phyloP scores from a whole-genome alignment of 2,888 invertebrate species.

The Agriotes lineatus region DNA sequence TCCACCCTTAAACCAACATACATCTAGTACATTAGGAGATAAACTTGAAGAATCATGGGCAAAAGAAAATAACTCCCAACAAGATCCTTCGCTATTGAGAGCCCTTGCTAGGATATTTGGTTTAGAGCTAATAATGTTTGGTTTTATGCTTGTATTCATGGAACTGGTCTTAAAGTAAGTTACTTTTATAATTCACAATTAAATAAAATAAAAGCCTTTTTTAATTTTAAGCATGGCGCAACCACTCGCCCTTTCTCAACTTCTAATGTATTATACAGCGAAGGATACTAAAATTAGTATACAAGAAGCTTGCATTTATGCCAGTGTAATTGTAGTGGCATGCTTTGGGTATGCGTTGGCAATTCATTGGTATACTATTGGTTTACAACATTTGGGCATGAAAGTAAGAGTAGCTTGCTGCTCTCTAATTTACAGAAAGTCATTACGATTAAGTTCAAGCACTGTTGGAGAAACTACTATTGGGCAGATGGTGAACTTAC shows the following conservation, averaged over 20 bases:
- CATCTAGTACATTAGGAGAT: conserved; percentile 74
- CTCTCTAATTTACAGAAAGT: conserved; percentile 85
- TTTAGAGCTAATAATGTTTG: conserved; percentile 49
- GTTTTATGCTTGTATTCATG: conserved; percentile 44
- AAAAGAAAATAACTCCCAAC: conserved; percentile 43
- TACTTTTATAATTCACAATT: background rate
- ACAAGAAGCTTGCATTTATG: conserved; percentile 80
- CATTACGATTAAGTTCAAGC: conserved; percentile 78
- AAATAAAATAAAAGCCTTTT: background rate
- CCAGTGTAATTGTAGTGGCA: conserved; percentile 77
- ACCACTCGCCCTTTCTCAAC: conserved; percentile 66
- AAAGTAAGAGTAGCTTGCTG: conserved; percentile 85
- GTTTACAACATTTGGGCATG: conserved; percentile 85
- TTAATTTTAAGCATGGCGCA: conserved; percentile 44
- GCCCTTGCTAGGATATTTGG: conserved; percentile 55
- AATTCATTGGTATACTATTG: conserved; percentile 85
- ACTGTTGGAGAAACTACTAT: conserved; percentile 87
- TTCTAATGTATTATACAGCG: conserved; percentile 72
- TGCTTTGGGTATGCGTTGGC: conserved; percentile 78
- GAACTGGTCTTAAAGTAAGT: conserved; percentile 50
- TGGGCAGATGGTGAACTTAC: conserved; percentile 67
- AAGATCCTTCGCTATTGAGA: conserved; percentile 51
- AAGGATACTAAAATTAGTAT: conserved; percentile 58
- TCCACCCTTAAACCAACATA: conserved; percentile 69
- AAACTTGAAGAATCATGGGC: conserved; percentile 69